Evolutionary conservation across 1,140 invertebrate species (phyloP).

Genomic region (Zaprionus taronus): DNA sequence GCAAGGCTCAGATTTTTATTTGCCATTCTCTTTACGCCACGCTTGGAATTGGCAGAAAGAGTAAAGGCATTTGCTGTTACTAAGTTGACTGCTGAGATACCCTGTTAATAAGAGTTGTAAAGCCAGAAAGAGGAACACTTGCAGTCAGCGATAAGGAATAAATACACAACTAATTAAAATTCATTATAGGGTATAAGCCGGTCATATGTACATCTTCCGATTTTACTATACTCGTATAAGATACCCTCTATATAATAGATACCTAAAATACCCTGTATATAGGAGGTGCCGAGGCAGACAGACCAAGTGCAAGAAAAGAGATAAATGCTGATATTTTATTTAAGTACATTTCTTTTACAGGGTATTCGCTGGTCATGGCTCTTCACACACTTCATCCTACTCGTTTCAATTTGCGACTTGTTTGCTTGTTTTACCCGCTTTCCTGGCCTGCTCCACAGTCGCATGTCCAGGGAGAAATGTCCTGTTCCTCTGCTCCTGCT

Average conservation of each 20-base stretch:
- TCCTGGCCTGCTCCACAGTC: slow-evolving; percentile 31
- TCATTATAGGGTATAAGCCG: too few species aligned
- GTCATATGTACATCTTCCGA: too few species aligned
- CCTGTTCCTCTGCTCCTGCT: slow-evolving; percentile 20
- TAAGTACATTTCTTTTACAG: slow-evolving; percentile 1
- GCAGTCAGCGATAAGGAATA: too few species aligned
- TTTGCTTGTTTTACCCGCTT: slow-evolving; percentile 38
- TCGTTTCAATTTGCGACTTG: slow-evolving; percentile 71
- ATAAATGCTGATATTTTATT: too few species aligned
- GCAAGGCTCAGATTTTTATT: slow-evolving; percentile 68
- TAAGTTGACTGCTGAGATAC: not conserved
- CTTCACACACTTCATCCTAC: slow-evolving; percentile 3
- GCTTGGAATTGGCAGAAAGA: slow-evolving; percentile 4
- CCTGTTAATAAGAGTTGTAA: not conserved
- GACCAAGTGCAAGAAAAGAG: too few species aligned
- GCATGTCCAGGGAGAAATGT: slow-evolving; percentile 6
- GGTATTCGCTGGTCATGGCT: not conserved
- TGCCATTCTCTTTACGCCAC: slow-evolving; percentile 63
- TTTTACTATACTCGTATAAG: too few species aligned
- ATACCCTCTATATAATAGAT: too few species aligned
- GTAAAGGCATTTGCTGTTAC: slow-evolving; percentile 3
- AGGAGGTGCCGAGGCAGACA: too few species aligned
- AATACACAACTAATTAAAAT: too few species aligned
- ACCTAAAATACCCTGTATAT: too few species aligned
- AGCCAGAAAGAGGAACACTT: too few species aligned